Evolutionary conservation across 2,797 vertebrate species (phyloP).

Genomic region (Silurus aristotelis): DNA sequence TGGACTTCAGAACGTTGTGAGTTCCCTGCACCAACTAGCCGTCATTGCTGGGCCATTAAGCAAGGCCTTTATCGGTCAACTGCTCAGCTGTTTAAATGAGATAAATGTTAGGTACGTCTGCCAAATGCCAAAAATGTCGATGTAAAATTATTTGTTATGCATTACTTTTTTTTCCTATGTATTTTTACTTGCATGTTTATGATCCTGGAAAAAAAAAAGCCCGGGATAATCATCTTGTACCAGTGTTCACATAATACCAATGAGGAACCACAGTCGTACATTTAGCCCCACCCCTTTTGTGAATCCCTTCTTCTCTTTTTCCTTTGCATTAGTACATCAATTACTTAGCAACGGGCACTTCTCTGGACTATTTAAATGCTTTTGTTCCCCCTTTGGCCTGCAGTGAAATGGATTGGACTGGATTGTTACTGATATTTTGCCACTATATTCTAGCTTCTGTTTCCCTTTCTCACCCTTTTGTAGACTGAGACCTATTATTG

Average conservation of each 20-base stretch:
- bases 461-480: conserved; percentile 21
- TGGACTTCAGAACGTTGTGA: too few relatives aligned
- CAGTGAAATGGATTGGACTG: neutral
- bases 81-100: too few relatives aligned
- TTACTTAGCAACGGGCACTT: neutral
- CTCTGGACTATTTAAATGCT: neutral
- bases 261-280: neutral
- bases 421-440: neutral
- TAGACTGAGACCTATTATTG: conserved; percentile 46
- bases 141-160: neutral
- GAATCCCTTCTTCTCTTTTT: neutral
- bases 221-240: neutral
- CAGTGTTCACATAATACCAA: neutral
- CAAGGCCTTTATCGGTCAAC: too few relatives aligned
- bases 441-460: neutral
- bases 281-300: neutral
- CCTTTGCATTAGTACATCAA: neutral
- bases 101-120: too few relatives aligned
- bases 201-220: neutral
- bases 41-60: too few relatives aligned
- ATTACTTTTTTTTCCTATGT: neutral
- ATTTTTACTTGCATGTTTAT: neutral
- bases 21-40: too few relatives aligned
- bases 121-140: too few relatives aligned
- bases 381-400: neutral